A percentile compares a stretch with the other conserved stretches of the same genome.
phyloP scores from a whole-genome alignment of 2,113 vertebrate species.

The Leucoraja erinaceus region DNA sequence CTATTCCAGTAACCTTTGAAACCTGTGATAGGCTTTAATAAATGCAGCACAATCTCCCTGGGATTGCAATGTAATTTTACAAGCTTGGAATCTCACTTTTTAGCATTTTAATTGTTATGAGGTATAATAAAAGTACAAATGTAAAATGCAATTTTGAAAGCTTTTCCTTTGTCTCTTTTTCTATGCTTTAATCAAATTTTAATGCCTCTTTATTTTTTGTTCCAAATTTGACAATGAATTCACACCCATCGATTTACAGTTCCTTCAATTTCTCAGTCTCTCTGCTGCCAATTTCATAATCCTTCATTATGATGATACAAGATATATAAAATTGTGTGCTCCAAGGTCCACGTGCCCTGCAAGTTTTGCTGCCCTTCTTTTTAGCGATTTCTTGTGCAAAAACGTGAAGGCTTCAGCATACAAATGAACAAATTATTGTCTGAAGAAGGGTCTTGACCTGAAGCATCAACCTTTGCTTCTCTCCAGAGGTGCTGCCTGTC shows the following conservation, averaged over 20 bases:
- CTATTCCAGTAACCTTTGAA: no score
- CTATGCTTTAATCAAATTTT: no score
- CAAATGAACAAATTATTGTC: no score
- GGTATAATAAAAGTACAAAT: neutral
- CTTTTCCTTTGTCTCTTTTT: neutral
- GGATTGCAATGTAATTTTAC: neutral
- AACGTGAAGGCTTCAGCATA: neutral
- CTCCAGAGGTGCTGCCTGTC: no score
- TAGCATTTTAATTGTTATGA: neutral
- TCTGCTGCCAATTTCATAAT: no score
- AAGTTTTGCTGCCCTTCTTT: neutral
- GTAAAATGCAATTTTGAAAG: neutral
- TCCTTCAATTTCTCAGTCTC: no score
- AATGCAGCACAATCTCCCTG: neutral
- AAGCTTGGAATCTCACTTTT: neutral
- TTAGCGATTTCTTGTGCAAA: neutral
- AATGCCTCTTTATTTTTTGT: neutral
- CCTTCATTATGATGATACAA: neutral
- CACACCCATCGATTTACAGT: no score
- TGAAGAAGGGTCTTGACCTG: no score
- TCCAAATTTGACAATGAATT: no score
- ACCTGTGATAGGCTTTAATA: no score
- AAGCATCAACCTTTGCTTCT: no score
- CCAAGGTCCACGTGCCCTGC: neutral
- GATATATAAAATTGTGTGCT: neutral